Base-by-base conservation (phyloP, 2,888 invertebrate genomes). In the Hesperia comma region DNA sequence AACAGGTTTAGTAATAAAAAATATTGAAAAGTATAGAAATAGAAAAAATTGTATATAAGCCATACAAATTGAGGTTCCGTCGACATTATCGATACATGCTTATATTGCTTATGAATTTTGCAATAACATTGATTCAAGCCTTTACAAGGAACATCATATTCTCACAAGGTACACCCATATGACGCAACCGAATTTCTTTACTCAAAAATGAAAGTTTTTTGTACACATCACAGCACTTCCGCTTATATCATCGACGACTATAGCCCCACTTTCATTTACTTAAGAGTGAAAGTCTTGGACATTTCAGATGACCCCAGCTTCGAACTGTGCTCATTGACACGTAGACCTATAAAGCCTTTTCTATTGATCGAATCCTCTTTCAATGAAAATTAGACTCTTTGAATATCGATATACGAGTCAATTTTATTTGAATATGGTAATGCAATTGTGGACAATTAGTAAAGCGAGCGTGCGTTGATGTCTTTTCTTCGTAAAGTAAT, bases 131-230 rank as follows among this genome's bases (percentile, higher is more conserved):
- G 8, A 15, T 46, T 15, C 46, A 15, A 8, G 2, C 5, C 46
- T 6, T 46, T 8, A 17, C 10, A 8, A 12, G 46, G 17, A 15
- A 6, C 12, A 12, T 19, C 10, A 56, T 6, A 17, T 41, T 62
- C 62, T 32, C 62, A 62, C 41, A 41, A 8, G 68, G 69, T 67
- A 69, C 72, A 51, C 67, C 62, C 26, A 55, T 62, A 73, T 78
- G 76, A 74, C 74, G 73, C 71, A 76, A 77, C 56, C 53, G 33
- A 67, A 74, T 74, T 73, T 74, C 76, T 73, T 73, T 70, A 67
- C 68, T 70, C 70, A 72, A 75, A 74, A 76, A 76, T 72, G 78
- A 78, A 78, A 78, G 78, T 77, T 75, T 74, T 71, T 71, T 71
- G 49, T 66, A 57, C 60, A 68, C 64, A 64, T 61, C 60, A 62